Evolutionary conservation across 2,113 vertebrate species (phyloP), one percentile per base, ranked within the genome.

Genomic region (Opisthocomus hoazin): DNA sequence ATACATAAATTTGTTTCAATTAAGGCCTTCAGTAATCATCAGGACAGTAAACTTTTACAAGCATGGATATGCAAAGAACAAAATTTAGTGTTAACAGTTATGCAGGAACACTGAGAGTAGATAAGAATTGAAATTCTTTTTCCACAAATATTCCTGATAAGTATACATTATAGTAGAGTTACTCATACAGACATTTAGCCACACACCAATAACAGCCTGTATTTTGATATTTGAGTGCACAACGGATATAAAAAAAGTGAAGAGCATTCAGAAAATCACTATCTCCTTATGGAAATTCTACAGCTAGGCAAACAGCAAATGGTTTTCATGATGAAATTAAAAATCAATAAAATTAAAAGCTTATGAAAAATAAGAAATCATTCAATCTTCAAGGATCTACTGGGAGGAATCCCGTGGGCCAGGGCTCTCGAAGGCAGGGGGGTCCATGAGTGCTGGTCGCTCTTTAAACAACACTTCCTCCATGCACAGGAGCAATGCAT

Each of bases 261-360:
- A 66, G 27, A 87, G 6, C 43, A 43, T 63, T 84, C 34, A 77
- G 61, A 82, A 86, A 94, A 92, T 43, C 53, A 37, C 53, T 68
- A 0, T 54, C 6, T 57, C 53, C 66, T 74, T 27, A 22, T n/a
- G 63, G 54, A 93, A 89, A 88, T 91, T 65, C 90, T 80, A 76
- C 82, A 96, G 57, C 45, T 65, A 80, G 48, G 57, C n/a, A 89
- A 74, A 93, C n/a, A 81, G 60, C 22, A 90, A 78, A 75, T 78
- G 70, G n/a, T 77, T 92, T 90, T 75, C 30, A 39, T 78, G n/a
- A 51, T 34, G 56, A 84, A 94, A 93, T 92, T 79, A 94, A 92
- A 94, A 66, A 88, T 74, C 60, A 95, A 85, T 83, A 76, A 75
- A 94, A 90, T 81, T n/a, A 78, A 86, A 81, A 91, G 41, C 36